Conservation (phyloP, 2,797 vertebrate species). For the Sebastes oblongus region DNA sequence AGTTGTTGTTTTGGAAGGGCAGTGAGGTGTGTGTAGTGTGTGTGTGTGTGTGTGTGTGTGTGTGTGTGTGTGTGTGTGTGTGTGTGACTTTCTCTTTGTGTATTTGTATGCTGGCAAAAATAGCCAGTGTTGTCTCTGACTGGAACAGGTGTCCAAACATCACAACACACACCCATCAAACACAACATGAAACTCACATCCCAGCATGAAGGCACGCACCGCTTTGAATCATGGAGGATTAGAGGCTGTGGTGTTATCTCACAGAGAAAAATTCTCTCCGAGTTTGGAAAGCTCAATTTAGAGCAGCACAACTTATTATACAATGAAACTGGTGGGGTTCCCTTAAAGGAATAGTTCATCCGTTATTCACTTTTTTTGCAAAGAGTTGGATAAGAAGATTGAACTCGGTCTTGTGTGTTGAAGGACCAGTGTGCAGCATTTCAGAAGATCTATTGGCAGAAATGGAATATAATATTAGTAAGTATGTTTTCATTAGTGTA, state of each 20-base stretch:
- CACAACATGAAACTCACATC: constrained; percentile 9
- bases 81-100: constrained; percentile 23
- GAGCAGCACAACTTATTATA: neutral
- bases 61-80: constrained; percentile 16
- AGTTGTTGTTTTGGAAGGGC: constrained; percentile 60
- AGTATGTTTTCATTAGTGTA: too few relatives aligned
- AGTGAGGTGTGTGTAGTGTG: constrained; percentile 1
- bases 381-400: neutral
- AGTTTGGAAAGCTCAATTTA: neutral
- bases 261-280: neutral
- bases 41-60: constrained; percentile 14
- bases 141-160: constrained; percentile 76
- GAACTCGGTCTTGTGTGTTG: neutral
- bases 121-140: constrained; percentile 71
- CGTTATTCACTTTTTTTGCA: neutral
- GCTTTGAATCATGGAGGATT: neutral
- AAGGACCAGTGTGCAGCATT: too few relatives aligned
- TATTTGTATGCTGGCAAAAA: constrained; percentile 64
- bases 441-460: too few relatives aligned
- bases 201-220: neutral
- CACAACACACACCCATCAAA: constrained; percentile 28
- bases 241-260: neutral
- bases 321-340: neutral
- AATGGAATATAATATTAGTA: too few relatives aligned
- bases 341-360: neutral